These are phyloP conservation scores for Orthosia incerta DNA, from an alignment of 2,888 invertebrate genomes.

Conservation along the genomic window DNA sequence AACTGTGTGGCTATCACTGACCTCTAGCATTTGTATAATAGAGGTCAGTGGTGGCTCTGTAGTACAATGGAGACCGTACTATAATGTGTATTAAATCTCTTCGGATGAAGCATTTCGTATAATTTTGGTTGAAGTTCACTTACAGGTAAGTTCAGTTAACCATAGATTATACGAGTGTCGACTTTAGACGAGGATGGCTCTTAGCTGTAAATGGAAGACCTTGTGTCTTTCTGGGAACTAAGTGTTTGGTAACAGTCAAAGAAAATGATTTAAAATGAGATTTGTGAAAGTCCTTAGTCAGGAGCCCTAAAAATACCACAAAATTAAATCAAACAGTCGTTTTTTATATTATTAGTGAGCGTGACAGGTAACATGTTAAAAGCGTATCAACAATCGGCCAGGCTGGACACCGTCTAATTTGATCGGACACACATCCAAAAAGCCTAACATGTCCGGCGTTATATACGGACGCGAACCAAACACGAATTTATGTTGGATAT, in stretches of 20 bases:
- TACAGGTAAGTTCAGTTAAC: no score
- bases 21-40: no score
- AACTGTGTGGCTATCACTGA: no score
- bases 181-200: background rate
- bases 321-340: background rate
- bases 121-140: no score
- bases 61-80: no score
- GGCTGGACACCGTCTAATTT: background rate
- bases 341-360: background rate
- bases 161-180: conserved; percentile 11
- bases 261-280: background rate
- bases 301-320: background rate
- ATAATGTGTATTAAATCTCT: no score
- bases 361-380: background rate
- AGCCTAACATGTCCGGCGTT: background rate
- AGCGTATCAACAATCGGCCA: background rate
- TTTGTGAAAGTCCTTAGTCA: background rate
- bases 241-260: background rate
- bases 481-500: background rate
- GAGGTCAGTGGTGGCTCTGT: no score
- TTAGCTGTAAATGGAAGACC: background rate
- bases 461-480: background rate
- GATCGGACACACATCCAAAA: background rate
- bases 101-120: no score
- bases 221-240: background rate